Base-by-base conservation (phyloP, 2,113 vertebrate species). In the Gila orcuttii region DNA sequence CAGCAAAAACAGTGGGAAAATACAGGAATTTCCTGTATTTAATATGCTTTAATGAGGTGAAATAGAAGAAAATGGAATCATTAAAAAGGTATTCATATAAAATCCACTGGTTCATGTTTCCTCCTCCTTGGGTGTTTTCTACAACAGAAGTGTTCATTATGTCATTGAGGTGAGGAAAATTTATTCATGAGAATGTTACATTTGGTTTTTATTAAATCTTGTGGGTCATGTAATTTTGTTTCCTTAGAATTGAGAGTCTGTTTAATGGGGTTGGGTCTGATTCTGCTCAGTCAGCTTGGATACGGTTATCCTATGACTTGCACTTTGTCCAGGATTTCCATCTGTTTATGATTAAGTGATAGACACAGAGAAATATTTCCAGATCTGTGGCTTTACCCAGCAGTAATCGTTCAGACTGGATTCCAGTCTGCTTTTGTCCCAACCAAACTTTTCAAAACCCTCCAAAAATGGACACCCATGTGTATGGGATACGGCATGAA, bases 1-100 rank as follows among this genome's bases (percentile, higher is more conserved):
- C 71, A 86, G 64, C 86, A 83, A 77, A 86, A 78, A 69, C 73
- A 57, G 5, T 66, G 59, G 75, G 4, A 10, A 52, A 77, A 64
- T 42, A 9, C 71, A 45, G 59, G 45, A 77, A 77, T 78, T 78
- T 83, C 85, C 79, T 86, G 79, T 28, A 57, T 83, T 86, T 77
- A 78, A 52, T 80, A 66, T 68, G 23, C 13, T 78, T 45, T 86
- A 77, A 76, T 82, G 45, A 80, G 60, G 36, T 71, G 31, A 86
- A 83, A 69, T 83, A 23, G 12, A 17, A 42, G 3, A 86, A 74
- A 81, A 39, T 3, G 3, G 10, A 74, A 33, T 86, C 59, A 86
- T 77, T 25, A 69, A 47, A 86, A 83, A 9, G 36, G 60, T 42
- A 86, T 50, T 80, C 59, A 28, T 8, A 66, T 80, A 31, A 80